Conservation (phyloP, 2,113 vertebrate genomes). For the Thamnaconus septentrionalis region DNA sequence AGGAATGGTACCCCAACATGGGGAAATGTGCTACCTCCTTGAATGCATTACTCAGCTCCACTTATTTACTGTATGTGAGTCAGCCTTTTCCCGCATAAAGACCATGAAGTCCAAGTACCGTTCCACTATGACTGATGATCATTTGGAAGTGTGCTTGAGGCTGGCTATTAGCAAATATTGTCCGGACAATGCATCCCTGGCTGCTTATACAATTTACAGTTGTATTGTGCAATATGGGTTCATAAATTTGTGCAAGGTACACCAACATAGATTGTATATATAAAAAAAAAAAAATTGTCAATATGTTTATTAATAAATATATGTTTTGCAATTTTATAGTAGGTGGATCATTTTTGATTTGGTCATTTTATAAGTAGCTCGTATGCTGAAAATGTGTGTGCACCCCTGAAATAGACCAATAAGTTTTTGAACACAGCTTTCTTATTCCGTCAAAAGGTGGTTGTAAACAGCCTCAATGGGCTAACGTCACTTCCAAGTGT, state of each 20-base stretch:
- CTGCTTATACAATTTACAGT: background rate
- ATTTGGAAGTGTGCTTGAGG: constrained; percentile 40
- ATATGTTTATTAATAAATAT: constrained; percentile 1
- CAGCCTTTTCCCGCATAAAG: constrained; percentile 52
- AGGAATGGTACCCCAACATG: constrained; percentile 45
- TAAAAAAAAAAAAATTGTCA: background rate
- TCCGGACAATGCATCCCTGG: background rate
- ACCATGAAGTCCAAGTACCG: constrained; percentile 46
- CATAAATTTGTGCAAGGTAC: constrained; percentile 1
- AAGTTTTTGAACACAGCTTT: too few relatives aligned
- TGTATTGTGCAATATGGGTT: background rate
- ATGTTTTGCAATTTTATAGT: background rate
- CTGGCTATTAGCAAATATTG: constrained; percentile 16
- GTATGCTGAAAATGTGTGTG: background rate
- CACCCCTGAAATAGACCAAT: too few relatives aligned
- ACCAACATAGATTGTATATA: constrained; percentile 4
- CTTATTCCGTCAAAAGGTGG: too few relatives aligned
- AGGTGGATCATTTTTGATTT: constrained; percentile 2
- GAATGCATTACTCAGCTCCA: constrained; percentile 48
- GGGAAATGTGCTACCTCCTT: constrained; percentile 46
- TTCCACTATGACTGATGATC: constrained; percentile 51
- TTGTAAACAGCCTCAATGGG: too few relatives aligned
- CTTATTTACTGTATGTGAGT: constrained; percentile 54
- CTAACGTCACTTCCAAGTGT: too few relatives aligned
- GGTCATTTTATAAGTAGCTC: constrained; percentile 5